phyloP scores from a whole-genome alignment of 1,140 invertebrate genomes.

The Meloidogyne floridensis region DNA sequence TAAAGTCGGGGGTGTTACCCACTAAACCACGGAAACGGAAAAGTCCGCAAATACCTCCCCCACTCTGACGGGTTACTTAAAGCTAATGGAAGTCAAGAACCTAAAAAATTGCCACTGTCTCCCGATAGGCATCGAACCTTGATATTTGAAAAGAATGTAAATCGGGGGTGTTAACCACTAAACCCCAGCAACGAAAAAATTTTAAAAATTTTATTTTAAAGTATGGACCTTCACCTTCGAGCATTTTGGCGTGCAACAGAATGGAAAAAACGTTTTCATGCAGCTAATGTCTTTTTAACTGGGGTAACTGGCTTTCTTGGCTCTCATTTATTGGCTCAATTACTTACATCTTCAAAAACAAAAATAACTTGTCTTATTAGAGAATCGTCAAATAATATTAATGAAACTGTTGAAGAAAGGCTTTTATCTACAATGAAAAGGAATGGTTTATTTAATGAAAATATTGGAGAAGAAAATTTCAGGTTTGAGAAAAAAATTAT shows the following conservation, averaged over 20 bases:
- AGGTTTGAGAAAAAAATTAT: conserved; percentile 40
- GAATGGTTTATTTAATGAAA: conserved; percentile 64
- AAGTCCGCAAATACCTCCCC: no score
- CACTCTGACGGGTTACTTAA: no score
- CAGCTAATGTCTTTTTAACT: conserved; percentile 50
- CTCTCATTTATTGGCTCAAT: conserved; percentile 47
- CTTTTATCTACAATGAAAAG: conserved; percentile 64
- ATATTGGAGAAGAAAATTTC: conserved; percentile 44
- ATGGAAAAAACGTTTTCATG: conserved; percentile 59
- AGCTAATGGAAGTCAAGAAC: no score
- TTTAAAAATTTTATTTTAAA: not conserved
- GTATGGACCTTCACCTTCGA: conserved; percentile 67
- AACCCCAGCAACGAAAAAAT: not conserved
- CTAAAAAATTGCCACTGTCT: no score
- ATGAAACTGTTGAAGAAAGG: conserved; percentile 58
- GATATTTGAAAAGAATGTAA: no score
- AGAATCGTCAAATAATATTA: conserved; percentile 61
- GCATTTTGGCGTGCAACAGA: conserved; percentile 69
- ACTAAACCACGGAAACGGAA: no score
- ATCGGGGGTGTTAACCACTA: no score
- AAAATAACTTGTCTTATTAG: conserved; percentile 48
- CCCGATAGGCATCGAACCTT: not conserved
- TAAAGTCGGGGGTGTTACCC: no score
- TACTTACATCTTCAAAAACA: conserved; percentile 33
- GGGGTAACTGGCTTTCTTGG: conserved; percentile 51